Base-by-base conservation (phyloP, 2,888 invertebrate species). In the Blastobasis lacticolella region DNA sequence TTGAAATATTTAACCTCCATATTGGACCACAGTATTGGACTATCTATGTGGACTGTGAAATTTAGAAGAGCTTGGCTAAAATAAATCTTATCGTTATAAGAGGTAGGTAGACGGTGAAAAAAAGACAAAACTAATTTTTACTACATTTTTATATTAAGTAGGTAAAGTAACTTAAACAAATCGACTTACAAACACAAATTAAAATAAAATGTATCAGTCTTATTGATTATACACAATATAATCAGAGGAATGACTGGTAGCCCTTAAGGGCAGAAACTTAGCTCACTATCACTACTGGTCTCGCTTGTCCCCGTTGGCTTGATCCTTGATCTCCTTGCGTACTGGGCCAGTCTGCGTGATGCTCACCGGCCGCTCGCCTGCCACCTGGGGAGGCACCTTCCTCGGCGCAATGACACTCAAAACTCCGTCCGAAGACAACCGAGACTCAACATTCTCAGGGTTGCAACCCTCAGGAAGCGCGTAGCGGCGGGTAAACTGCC, bases 401-500 rank as follows among this genome's bases (percentile, higher is more conserved):
- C 67, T 70, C 4, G 94, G 94, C 9, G 92, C 94, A 8, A 90
- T 91, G 23, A 94, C 90, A 0, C 92, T 91, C 49, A 94, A 73
- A 37, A 95, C 90, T 6, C 95, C 95, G 67, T 95, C 94, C 0
- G 94, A 92, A 5, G 94, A 94, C 38, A 95, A 78, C 45, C 89
- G 90, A 0, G 94, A 94, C 46, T 91, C 90, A 0, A 95, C 92
- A 9, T 90, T 88, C 49, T 91, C 91, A 0, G 93, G 85, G 56
- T 92, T 90, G 55, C 93, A 93, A 1, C 92, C 93, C 58, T 93
- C 91, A 0, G 95, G 95, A 54, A 95, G 72, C n/a, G 91, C 81
- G 68, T 95, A 95, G 48, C 93, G 91, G 1, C 95, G 90, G 0
- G 92, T 90, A 62, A 95, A 94, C 61, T 95, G 93, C 37, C 94